Percentiles rank a stretch among this genome's conserved stretches.
Evolutionary conservation across 2,113 vertebrate genomes (phyloP).

Genomic region (Cololabis saira): DNA sequence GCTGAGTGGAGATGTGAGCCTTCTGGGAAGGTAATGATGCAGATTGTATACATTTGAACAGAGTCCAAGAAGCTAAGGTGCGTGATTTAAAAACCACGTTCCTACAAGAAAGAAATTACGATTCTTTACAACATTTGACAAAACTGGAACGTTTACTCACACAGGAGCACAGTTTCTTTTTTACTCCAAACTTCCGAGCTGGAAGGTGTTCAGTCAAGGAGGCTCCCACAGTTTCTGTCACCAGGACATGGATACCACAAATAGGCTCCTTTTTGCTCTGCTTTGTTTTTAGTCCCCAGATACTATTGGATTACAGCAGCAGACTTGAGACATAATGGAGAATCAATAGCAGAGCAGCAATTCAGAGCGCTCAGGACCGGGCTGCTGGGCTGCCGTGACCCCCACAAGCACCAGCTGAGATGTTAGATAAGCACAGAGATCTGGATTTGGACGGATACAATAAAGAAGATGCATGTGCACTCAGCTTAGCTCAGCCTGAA

Average conservation of each 20-base stretch:
- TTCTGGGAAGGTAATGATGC: slow-evolving; percentile 18
- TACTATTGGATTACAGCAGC: slow-evolving; percentile 68
- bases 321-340: slow-evolving; percentile 62
- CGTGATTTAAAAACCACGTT: not conserved
- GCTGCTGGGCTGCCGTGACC: slow-evolving; percentile 53
- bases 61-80: not conserved
- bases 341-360: slow-evolving; percentile 64
- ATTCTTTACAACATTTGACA: not conserved
- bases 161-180: too few species aligned
- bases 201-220: slow-evolving; percentile 8
- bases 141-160: not conserved
- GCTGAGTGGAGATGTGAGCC: slow-evolving; percentile 25
- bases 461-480: slow-evolving; percentile 43
- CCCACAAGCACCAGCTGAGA: slow-evolving; percentile 33
- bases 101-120: not conserved
- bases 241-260: slow-evolving; percentile 25
- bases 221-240: slow-evolving; percentile 15
- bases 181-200: not conserved
- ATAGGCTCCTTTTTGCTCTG: slow-evolving; percentile 29
- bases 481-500: slow-evolving; percentile 46
- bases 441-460: slow-evolving; percentile 55
- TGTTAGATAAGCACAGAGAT: slow-evolving; percentile 53
- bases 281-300: slow-evolving; percentile 51
- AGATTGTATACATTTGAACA: slow-evolving; percentile 32
- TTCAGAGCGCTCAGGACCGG: slow-evolving; percentile 21